Conservation (phyloP, 2,113 vertebrate genomes). For the Turnix velox region DNA sequence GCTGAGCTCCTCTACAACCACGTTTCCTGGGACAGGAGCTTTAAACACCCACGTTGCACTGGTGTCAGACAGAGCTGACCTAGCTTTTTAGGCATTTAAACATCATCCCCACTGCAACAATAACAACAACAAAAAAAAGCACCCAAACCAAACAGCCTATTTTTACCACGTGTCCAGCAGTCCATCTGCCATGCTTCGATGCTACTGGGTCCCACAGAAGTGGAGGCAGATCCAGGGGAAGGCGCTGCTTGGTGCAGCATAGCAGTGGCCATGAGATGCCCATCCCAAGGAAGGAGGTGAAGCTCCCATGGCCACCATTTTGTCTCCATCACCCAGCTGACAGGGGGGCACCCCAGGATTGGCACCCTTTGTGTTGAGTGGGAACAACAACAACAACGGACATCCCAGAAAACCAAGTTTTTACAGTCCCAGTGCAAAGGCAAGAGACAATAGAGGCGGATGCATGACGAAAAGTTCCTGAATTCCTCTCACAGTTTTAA, state of each 20-base stretch:
- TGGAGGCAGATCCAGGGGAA: background rate
- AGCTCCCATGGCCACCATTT: background rate
- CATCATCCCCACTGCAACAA: background rate
- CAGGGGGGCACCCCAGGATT: background rate
- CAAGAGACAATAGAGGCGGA: background rate
- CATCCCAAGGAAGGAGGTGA: background rate
- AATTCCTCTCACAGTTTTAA: background rate
- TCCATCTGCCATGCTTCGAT: background rate
- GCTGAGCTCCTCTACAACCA: background rate
- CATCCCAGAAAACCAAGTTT: background rate
- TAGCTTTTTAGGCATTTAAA: constrained; percentile 20
- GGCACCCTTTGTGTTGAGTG: background rate
- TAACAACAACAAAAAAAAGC: background rate
- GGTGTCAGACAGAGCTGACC: background rate
- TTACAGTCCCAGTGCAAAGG: background rate
- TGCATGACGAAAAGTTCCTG: background rate
- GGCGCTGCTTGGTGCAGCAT: background rate
- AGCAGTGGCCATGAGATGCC: background rate
- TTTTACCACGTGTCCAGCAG: background rate
- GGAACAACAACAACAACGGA: background rate
- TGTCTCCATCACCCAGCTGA: background rate
- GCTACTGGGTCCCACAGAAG: background rate
- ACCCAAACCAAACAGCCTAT: background rate
- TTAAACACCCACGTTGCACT: background rate
- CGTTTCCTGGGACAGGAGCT: background rate